These are phyloP conservation scores for Hemaris fuciformis DNA, from an alignment of 2,888 invertebrate genomes.

Conservation along the genomic window DNA sequence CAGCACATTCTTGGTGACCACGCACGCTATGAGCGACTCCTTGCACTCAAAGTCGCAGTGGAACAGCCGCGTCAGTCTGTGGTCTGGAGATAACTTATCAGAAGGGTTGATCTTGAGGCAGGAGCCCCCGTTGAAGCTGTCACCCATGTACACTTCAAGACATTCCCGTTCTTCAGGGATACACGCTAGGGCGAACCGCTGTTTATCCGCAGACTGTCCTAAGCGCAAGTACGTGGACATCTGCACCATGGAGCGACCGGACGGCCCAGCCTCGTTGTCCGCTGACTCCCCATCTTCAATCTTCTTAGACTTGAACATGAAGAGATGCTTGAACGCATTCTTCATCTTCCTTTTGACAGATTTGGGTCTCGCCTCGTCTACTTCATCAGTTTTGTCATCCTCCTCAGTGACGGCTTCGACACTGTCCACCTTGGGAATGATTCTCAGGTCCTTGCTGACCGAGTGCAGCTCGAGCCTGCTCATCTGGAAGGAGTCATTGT, in stretches of 20 bases:
- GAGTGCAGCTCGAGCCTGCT: slow-evolving; percentile 24
- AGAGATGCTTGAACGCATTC: slow-evolving; percentile 29
- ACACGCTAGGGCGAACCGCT: slow-evolving; percentile 39
- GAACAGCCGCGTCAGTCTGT: slow-evolving; percentile 50
- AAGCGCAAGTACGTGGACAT: slow-evolving; percentile 45
- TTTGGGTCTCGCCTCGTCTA: neutral
- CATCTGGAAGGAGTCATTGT: slow-evolving; percentile 31
- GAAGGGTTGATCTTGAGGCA: slow-evolving; percentile 70
- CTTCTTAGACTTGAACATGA: slow-evolving; percentile 25
- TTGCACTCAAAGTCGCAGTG: slow-evolving; percentile 58
- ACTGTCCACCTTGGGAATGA: slow-evolving; percentile 10
- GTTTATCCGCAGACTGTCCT: slow-evolving; percentile 24
- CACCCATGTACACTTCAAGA: slow-evolving; percentile 55
- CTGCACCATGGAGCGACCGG: slow-evolving; percentile 34
- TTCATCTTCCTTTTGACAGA: slow-evolving; percentile 31
- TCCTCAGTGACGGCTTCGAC: slow-evolving; percentile 13
- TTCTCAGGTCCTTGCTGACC: slow-evolving; percentile 13
- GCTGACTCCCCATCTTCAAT: slow-evolving; percentile 4
- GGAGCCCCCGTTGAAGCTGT: slow-evolving; percentile 78
- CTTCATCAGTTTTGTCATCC: slow-evolving; percentile 4
- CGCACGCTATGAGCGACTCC: slow-evolving; percentile 51
- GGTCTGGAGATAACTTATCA: slow-evolving; percentile 38
- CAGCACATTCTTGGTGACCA: slow-evolving; percentile 56
- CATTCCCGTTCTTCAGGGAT: slow-evolving; percentile 55
- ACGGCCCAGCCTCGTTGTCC: neutral